Evolutionary conservation across 1,140 invertebrate genomes (phyloP).

Genomic region (Pseudomyrmex dendroicus): DNA sequence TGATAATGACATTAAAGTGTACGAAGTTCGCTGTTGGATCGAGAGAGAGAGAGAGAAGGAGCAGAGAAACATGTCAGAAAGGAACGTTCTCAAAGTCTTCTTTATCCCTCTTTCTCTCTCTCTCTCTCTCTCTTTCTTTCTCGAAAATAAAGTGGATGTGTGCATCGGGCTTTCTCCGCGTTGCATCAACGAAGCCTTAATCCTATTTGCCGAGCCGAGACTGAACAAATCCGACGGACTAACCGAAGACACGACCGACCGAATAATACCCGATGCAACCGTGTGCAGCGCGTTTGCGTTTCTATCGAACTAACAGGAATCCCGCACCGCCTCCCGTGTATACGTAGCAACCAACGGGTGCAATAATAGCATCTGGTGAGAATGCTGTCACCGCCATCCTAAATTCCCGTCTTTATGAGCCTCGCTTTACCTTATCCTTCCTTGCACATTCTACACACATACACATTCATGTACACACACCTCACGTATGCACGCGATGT

Average conservation of each 20-base stretch:
- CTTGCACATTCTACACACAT: conserved; percentile 1
- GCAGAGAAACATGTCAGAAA: too few species aligned
- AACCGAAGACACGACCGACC: conserved; percentile 22
- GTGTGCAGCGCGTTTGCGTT: conserved; percentile 19
- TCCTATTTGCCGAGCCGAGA: conserved; percentile 14
- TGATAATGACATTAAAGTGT: too few species aligned
- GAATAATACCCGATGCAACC: conserved; percentile 24
- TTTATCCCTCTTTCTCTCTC: too few species aligned
- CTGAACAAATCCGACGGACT: conserved; percentile 30
- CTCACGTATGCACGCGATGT: too few species aligned
- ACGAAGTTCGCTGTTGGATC: too few species aligned
- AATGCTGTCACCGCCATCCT: conserved; percentile 22
- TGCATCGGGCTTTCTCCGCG: background rate
- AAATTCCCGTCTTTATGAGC: conserved; percentile 28
- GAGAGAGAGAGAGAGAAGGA: too few species aligned
- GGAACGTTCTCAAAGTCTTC: too few species aligned
- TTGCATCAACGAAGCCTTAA: conserved; percentile 27
- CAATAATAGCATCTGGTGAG: conserved; percentile 33
- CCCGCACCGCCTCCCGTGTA: background rate
- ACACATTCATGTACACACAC: too few species aligned
- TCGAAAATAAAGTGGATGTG: background rate
- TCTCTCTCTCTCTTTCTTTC: too few species aligned
- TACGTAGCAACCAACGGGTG: conserved; percentile 30
- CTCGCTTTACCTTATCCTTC: conserved; percentile 21
- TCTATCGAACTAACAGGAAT: conserved; percentile 19